Evolutionary conservation across 2,888 invertebrate species (phyloP), one percentile per base, ranked within the genome.

Genomic region (Halocaridina rubra): DNA sequence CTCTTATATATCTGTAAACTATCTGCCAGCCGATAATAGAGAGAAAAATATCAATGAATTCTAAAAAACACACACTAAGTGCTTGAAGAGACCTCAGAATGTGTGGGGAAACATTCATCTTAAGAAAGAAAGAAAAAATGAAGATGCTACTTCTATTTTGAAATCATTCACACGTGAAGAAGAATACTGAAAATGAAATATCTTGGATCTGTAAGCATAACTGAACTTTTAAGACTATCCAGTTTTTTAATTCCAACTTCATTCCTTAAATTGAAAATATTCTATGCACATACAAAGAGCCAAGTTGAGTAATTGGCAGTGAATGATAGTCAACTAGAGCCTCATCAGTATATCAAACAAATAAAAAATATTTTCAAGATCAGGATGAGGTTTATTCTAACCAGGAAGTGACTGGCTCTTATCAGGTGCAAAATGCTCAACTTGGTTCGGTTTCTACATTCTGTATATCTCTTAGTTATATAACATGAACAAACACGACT

Each of bases 401-500:
- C n/a, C n/a, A n/a, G n/a, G n/a, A n/a, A n/a, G n/a, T n/a, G n/a
- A n/a, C n/a, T 53, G 53, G 71, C 71, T 71, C 39, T n/a, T 22
- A 39, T 7, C 19, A 27, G 27, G 75, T 22, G 16, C 74, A 39
- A 77, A 82, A 76, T 30, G n/a, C 77, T 69, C 19, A 59, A 72
- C 77, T 77, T 77, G 77, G 82, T 71, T 82, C 46, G 29, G 59
- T 57, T 77, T 57, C 82, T 82, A 82, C 76, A 81, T 27, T 46
- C 76, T 69, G 46, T 59, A 59, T 77, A 71, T 59, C 69, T 82
- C 71, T 77, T 82, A 77, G 71, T 77, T 33, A 77, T n/a, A n/a
- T 82, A 82, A 77, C 82, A 82, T 77, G 77, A 82, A 82, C 72
- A 61, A 72, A 80, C 81, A 81, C 82, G 77, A 82, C 71, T 77